A percentile compares a stretch with the other conserved stretches of the same genome.
phyloP scores from a whole-genome alignment of 2,797 vertebrate genomes.

The Acanthiza pusilla region DNA sequence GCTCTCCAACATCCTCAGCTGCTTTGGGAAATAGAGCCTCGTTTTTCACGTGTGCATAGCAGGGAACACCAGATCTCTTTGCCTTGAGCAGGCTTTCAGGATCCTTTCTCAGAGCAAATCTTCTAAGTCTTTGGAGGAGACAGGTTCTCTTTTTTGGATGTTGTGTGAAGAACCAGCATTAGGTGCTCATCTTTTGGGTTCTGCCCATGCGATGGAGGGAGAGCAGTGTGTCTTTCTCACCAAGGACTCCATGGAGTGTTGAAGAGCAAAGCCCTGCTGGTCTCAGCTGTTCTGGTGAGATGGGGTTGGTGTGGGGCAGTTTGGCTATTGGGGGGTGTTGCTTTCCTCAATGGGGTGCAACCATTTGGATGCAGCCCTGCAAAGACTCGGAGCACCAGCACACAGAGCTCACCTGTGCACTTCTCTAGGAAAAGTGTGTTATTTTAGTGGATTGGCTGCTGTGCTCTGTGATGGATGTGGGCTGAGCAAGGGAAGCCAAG shows the following conservation, averaged over 20 bases:
- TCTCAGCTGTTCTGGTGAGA: neutral
- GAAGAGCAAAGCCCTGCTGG: neutral
- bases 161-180: rapidly evolving
- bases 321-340: neutral
- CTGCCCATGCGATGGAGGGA: rapidly evolving
- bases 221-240: rapidly evolving
- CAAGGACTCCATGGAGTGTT: neutral
- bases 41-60: rapidly evolving
- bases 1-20: neutral
- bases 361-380: neutral
- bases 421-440: neutral
- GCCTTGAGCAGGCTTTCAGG: neutral
- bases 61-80: neutral
- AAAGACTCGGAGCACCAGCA: neutral
- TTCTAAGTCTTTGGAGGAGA: neutral
- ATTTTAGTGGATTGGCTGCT: neutral
- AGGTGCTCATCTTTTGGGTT: rapidly evolving
- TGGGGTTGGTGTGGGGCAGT: neutral
- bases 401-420: rapidly evolving
- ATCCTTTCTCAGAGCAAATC: neutral
- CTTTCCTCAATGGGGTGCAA: neutral
- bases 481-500: neutral
- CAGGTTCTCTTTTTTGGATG: neutral
- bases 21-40: neutral
- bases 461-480: neutral